A percentile compares a stretch with the other conserved stretches of the same genome.
Conservation (phyloP, 2,888 invertebrate genomes). For the Drosophila quinaria region DNA sequence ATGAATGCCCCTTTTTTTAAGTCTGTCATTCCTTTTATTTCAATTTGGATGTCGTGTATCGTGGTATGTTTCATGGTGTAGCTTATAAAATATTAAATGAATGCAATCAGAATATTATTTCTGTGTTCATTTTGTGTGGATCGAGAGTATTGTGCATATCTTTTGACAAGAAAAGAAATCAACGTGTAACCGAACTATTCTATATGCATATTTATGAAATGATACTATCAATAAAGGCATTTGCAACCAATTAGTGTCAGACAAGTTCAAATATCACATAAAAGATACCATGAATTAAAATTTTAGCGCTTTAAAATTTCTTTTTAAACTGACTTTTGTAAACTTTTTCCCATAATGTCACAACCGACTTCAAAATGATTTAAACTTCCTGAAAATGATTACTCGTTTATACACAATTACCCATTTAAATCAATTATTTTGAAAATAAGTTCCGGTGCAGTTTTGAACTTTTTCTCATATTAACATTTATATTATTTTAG, state of each 20-base stretch:
- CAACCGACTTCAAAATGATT: background rate
- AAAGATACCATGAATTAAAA: no score
- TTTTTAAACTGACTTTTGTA: no score
- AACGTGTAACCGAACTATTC: background rate
- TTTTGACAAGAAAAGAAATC: background rate
- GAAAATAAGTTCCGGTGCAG: no score
- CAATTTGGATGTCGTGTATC: constrained; percentile 5
- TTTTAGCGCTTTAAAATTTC: no score
- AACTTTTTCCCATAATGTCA: no score
- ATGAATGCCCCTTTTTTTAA: constrained; percentile 14
- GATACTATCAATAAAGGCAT: constrained; percentile 22
- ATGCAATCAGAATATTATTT: constrained; percentile 51
- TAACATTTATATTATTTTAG: no score
- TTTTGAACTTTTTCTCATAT: no score
- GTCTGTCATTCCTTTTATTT: constrained; percentile 2
- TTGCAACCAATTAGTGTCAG: constrained; percentile 20
- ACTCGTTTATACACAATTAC: no score
- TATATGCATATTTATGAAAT: background rate
- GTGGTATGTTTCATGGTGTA: constrained; percentile 36
- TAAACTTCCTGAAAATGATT: no score
- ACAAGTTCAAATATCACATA: background rate
- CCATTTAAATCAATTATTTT: no score
- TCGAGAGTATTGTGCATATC: constrained; percentile 1
- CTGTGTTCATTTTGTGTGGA: constrained; percentile 10
- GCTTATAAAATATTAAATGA: constrained; percentile 63